phyloP scores from a whole-genome alignment of 1,140 invertebrate species.

The Drosophila neocordata region DNA sequence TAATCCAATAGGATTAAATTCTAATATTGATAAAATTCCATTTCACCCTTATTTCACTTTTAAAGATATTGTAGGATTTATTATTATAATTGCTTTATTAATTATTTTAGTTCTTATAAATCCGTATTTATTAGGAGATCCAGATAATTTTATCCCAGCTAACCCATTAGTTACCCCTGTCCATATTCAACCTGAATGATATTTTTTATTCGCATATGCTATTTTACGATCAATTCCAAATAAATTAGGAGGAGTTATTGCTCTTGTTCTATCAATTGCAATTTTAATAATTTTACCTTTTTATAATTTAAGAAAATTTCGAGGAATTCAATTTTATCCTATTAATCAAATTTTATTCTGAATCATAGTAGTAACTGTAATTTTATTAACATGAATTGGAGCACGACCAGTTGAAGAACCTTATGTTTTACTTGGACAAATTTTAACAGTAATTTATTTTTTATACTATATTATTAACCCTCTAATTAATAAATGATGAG shows the following conservation, averaged over 20 bases:
- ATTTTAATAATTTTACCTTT: slow-evolving; percentile 86
- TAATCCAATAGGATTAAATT: slow-evolving; percentile 86
- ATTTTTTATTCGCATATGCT: slow-evolving; percentile 90
- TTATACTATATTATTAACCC: slow-evolving; percentile 84
- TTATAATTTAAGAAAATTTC: slow-evolving; percentile 84
- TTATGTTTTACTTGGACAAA: slow-evolving; percentile 85
- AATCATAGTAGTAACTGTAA: slow-evolving; percentile 83
- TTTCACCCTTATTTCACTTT: slow-evolving; percentile 86
- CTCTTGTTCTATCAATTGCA: slow-evolving; percentile 86
- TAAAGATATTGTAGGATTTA: slow-evolving; percentile 86
- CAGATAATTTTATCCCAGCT: slow-evolving; percentile 88
- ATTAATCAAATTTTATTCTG: slow-evolving; percentile 86
- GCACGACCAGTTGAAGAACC: slow-evolving; percentile 86
- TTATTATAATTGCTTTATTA: slow-evolving; percentile 84
- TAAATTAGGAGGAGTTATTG: slow-evolving; percentile 89
- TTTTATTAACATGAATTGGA: slow-evolving; percentile 88
- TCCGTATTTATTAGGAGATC: slow-evolving; percentile 86
- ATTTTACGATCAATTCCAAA: slow-evolving; percentile 89
- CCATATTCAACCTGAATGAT: slow-evolving; percentile 91
- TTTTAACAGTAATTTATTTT: slow-evolving; percentile 85
- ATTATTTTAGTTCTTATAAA: slow-evolving; percentile 83
- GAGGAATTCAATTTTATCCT: slow-evolving; percentile 84
- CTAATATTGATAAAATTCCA: slow-evolving; percentile 86
- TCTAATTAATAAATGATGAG: slow-evolving; percentile 83
- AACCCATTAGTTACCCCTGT: slow-evolving; percentile 87